Evolutionary conservation across 2,888 invertebrate genomes (phyloP).

Genomic region (Asteroscopus sphinx): DNA sequence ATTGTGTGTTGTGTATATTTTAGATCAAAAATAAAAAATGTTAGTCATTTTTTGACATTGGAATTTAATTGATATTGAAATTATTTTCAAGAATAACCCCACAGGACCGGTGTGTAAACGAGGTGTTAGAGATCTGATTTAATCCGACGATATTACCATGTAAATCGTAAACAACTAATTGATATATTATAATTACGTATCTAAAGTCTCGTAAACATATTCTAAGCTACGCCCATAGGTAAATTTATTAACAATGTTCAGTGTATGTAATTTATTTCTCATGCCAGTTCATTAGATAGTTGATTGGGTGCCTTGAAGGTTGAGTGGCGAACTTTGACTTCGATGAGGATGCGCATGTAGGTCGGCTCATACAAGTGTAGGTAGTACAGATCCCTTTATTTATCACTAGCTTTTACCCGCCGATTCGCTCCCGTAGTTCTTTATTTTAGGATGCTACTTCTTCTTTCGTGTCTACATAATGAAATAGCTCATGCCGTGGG

Average conservation of each 20-base stretch:
- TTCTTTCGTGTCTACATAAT: no score
- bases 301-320: conserved; percentile 84
- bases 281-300: conserved; percentile 80
- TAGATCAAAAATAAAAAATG: no score
- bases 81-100: no score
- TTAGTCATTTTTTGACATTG: no score
- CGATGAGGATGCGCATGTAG: conserved; percentile 65
- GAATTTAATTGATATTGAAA: no score
- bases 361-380: conserved; percentile 55
- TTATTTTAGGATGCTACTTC: no score
- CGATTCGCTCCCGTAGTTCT: conserved; percentile 1
- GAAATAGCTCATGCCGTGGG: no score
- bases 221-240: conserved; percentile 50
- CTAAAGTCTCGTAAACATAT: conserved; percentile 45
- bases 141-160: no score
- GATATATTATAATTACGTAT: conserved; percentile 18
- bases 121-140: no score
- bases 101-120: no score
- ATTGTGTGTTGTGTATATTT: no score
- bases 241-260: conserved; percentile 58
- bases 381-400: conserved; percentile 55
- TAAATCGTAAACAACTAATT: conserved; percentile 34
- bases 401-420: conserved; percentile 27
- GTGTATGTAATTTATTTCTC: conserved; percentile 60
- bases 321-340: conserved; percentile 82